Conservation (phyloP, 2,113 vertebrate species). For the Sinocyclocheilus rhinocerous region DNA sequence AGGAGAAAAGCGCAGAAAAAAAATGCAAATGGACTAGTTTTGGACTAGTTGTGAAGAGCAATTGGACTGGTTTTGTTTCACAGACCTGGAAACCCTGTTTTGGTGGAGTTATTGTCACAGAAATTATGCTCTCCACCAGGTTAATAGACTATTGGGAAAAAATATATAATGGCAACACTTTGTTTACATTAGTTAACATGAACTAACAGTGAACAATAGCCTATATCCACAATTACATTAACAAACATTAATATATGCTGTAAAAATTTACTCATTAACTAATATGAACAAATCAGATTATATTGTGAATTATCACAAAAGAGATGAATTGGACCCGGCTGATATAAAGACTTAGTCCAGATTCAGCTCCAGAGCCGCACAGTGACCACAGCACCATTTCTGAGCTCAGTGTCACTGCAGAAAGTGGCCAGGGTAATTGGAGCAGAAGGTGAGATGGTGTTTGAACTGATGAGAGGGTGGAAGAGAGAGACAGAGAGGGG, state of each 20-base stretch:
- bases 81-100: no score
- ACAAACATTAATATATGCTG: neutral
- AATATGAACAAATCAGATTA: neutral
- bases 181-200: neutral
- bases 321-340: neutral
- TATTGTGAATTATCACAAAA: neutral
- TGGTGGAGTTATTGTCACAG: no score
- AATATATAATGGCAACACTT: no score
- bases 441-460: conserved; percentile 56
- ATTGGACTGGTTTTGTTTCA: no score
- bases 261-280: neutral
- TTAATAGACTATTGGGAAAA: neutral
- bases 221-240: neutral
- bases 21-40: no score
- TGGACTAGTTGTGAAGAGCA: no score
- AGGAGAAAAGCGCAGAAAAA: no score
- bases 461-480: conserved; percentile 65
- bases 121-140: neutral
- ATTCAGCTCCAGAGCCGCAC: neutral
- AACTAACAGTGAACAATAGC: neutral
- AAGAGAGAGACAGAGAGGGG: conserved; percentile 57
- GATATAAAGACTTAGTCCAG: neutral
- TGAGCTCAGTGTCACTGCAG: conserved; percentile 12
- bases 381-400: neutral
- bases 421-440: conserved; percentile 36